Evolutionary conservation across 2,113 vertebrate species (phyloP).

Genomic region (Actenoides hombroni): DNA sequence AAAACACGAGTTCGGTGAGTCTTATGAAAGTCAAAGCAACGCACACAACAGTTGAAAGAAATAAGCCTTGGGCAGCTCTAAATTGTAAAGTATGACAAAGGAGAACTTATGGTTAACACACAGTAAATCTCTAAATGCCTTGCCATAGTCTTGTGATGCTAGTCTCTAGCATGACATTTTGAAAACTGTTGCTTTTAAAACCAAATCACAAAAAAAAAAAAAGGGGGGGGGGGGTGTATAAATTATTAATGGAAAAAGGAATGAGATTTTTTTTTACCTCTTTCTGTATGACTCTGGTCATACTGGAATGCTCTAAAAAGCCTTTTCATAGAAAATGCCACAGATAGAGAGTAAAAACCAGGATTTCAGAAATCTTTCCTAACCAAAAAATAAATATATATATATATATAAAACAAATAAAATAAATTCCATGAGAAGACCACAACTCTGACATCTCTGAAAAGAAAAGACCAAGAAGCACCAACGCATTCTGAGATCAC

Average conservation of each 20-base stretch:
- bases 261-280: not conserved
- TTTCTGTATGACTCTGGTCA: rapidly evolving
- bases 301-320: not conserved
- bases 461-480: not conserved
- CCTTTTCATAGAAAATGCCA: not conserved
- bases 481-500: not conserved
- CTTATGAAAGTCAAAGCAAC: not conserved
- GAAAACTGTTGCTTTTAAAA: not conserved
- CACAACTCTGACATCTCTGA: not conserved
- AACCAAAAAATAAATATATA: not conserved
- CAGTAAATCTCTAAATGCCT: not conserved
- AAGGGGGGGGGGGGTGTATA: not conserved
- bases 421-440: not conserved
- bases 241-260: not conserved
- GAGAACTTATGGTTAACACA: not conserved
- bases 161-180: not conserved
- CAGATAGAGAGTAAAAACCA: not conserved
- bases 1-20: not conserved
- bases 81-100: not conserved
- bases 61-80: not conserved
- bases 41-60: not conserved
- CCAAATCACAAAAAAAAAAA: not conserved
- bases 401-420: not conserved
- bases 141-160: not conserved
- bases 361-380: not conserved